Percentiles rank a stretch among this genome's conserved stretches.
phyloP scores from a whole-genome alignment of 2,113 vertebrate species.

The Cinclus mexicanus region DNA sequence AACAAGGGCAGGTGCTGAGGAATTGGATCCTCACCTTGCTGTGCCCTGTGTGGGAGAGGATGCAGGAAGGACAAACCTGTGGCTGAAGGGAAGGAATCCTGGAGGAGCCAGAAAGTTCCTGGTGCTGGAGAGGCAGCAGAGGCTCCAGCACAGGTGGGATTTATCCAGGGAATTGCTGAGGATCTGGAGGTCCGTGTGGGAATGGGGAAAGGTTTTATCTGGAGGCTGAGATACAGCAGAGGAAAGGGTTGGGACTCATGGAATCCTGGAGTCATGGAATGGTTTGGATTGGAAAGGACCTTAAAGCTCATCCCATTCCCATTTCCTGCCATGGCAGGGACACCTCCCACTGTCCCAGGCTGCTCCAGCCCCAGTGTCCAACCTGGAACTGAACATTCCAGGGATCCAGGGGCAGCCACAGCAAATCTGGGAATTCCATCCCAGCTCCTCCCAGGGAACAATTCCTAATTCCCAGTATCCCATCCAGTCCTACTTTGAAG shows the following conservation, averaged over 20 bases:
- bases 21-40: not conserved
- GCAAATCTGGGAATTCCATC: not conserved
- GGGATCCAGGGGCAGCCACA: not conserved
- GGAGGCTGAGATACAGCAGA: not conserved
- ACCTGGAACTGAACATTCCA: not conserved
- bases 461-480: not conserved
- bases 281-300: not conserved
- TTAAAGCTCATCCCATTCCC: rapidly evolving
- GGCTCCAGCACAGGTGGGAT: not conserved
- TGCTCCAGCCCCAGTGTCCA: no score
- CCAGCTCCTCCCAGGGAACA: not conserved
- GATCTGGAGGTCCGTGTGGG: not conserved
- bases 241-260: not conserved
- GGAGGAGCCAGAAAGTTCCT: rapidly evolving
- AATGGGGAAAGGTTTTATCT: not conserved
- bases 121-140: not conserved
- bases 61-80: not conserved
- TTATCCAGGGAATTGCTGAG: not conserved
- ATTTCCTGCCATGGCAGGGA: not conserved
- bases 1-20: not conserved
- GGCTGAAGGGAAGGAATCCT: not conserved
- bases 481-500: not conserved
- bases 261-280: not conserved
- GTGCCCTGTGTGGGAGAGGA: not conserved
- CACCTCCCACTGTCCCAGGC: not conserved